Conservation (phyloP, 2,113 vertebrate genomes). For the Chaenogobius annularis region DNA sequence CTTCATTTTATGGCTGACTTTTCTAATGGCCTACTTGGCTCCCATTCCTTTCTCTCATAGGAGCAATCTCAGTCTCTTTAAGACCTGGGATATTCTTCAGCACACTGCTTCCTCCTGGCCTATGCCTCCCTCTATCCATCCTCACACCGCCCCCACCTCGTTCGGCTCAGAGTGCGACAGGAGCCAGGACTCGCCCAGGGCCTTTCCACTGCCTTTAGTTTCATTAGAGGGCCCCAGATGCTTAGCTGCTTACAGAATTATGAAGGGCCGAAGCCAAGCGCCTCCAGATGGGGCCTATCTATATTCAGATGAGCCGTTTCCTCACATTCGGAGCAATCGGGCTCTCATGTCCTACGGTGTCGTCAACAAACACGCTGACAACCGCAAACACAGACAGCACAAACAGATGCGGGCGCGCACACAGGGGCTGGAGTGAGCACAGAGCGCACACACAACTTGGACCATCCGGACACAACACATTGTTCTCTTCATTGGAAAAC, state of each 20-base stretch:
- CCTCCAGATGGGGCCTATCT: constrained; percentile 82
- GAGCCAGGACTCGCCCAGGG: constrained; percentile 52
- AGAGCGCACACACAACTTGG: constrained; percentile 24
- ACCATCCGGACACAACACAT: not conserved
- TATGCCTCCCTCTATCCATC: constrained; percentile 60
- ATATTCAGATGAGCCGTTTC: constrained; percentile 83
- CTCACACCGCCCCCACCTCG: constrained; percentile 43
- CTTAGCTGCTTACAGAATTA: constrained; percentile 79
- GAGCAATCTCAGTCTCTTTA: constrained; percentile 69
- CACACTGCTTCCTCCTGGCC: constrained; percentile 58
- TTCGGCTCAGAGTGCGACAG: constrained; percentile 52
- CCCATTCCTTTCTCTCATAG: constrained; percentile 65
- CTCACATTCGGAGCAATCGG: constrained; percentile 78
- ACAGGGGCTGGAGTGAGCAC: constrained; percentile 41
- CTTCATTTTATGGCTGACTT: constrained; percentile 75
- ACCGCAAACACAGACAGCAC: constrained; percentile 67
- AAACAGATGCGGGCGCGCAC: constrained; percentile 64
- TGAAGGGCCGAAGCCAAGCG: constrained; percentile 74
- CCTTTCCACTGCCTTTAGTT: constrained; percentile 71
- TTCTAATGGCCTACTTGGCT: constrained; percentile 78
- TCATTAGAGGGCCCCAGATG: constrained; percentile 80
- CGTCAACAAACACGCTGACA: constrained; percentile 73
- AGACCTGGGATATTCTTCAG: constrained; percentile 66
- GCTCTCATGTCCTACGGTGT: constrained; percentile 74
- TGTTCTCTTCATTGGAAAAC: constrained; percentile 40